phyloP scores from a whole-genome alignment of 1,140 invertebrate species.

The Anastrepha obliqua region DNA sequence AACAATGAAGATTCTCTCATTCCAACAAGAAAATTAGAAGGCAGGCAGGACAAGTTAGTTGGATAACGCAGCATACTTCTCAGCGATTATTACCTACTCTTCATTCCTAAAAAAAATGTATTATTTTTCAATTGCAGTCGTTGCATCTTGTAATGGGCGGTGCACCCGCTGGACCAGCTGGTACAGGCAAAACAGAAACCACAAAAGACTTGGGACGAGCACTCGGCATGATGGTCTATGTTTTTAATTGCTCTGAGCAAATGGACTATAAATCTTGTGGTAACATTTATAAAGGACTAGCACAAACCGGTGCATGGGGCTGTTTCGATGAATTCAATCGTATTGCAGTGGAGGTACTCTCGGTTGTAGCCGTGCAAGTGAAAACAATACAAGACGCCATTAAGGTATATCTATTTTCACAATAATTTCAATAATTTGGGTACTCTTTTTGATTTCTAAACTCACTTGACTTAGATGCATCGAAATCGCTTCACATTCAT shows the following conservation, averaged over 20 bases:
- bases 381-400: constrained; percentile 74
- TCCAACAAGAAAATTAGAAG: too few relatives aligned
- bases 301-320: constrained; percentile 93
- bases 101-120: too few relatives aligned
- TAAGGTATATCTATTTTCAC: constrained; percentile 62
- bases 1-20: too few relatives aligned
- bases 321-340: constrained; percentile 98
- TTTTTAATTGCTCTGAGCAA: constrained; percentile 98
- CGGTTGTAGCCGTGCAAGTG: constrained; percentile 96
- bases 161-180: constrained; percentile 90
- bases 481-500: constrained; percentile 80
- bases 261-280: constrained; percentile 96
- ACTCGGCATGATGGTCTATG: constrained; percentile 95
- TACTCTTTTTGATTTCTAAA: neutral
- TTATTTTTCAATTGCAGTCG: constrained; percentile 75
- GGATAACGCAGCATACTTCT: too few relatives aligned
- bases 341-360: constrained; percentile 93
- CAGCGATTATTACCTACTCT: too few relatives aligned
- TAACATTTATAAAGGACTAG: constrained; percentile 92
- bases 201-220: constrained; percentile 96
- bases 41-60: too few relatives aligned
- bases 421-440: neutral
- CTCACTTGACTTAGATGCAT: constrained; percentile 66
- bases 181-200: constrained; percentile 97
- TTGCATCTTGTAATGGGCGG: constrained; percentile 90